These are phyloP conservation scores for Dryomyza anilis DNA, from an alignment of 2,888 invertebrate species.

Conservation along the genomic window DNA sequence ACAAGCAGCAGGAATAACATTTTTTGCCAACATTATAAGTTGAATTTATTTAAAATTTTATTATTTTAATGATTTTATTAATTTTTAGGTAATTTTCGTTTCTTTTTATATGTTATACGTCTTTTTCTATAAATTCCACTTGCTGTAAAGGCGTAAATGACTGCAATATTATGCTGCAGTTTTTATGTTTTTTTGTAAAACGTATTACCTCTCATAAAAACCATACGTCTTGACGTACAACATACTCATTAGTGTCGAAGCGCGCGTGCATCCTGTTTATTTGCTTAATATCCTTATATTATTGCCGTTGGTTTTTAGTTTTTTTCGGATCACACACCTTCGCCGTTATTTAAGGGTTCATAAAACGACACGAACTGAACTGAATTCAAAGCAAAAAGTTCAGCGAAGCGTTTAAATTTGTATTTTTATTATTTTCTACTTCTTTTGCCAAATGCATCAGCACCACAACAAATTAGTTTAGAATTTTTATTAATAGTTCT, in stretches of 20 bases:
- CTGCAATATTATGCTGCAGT: neutral
- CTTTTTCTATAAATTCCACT: no score
- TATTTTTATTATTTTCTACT: no score
- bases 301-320: no score
- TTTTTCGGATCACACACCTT: neutral
- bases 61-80: no score
- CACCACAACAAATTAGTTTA: constrained; percentile 10
- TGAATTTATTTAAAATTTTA: no score
- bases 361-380: neutral
- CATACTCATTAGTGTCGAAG: constrained; percentile 15
- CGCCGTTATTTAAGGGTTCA: neutral
- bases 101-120: no score
- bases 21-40: no score
- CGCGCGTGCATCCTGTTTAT: constrained; percentile 12
- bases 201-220: neutral
- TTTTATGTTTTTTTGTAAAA: neutral
- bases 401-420: neutral
- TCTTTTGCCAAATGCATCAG: no score
- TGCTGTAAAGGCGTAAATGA: neutral
- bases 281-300: neutral
- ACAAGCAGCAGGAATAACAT: no score
- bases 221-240: no score
- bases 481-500: constrained; percentile 23
- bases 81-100: no score
- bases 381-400: neutral